Conservation (phyloP, 37 sponge, comb jelly and placozoan species). For the Cliona cf. orientalis region DNA sequence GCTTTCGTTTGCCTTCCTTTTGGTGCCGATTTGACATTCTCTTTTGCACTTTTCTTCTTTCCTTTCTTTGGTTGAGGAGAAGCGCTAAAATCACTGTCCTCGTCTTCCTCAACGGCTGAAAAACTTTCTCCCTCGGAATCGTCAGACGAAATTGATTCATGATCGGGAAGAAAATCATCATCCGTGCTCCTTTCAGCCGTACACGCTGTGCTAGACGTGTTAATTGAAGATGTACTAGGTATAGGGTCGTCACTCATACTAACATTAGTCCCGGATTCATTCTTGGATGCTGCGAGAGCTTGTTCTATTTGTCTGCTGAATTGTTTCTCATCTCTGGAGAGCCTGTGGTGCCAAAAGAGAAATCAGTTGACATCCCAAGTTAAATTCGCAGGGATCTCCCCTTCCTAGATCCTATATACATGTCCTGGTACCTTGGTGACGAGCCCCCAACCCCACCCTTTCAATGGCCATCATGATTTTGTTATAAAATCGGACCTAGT, state of each 20-base stretch:
- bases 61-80: neutral
- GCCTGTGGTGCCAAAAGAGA: no score
- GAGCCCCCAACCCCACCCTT: no score
- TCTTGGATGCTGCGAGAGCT: constrained; percentile 9
- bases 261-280: neutral
- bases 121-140: neutral
- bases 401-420: no score
- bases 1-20: no score
- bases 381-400: no score
- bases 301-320: constrained; percentile 12
- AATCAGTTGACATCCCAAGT: no score
- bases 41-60: no score
- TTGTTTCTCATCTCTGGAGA: constrained; percentile 45
- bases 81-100: constrained; percentile 30
- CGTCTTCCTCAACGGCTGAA: neutral
- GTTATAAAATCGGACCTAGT: no score
- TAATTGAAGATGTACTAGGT: neutral
- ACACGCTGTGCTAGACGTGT: neutral
- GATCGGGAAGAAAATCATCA: neutral
- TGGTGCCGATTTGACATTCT: no score
- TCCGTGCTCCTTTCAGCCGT: no score
- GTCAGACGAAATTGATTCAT: neutral
- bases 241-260: neutral
- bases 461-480: no score
- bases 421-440: no score